phyloP scores from a whole-genome alignment of 1,140 invertebrate species.

The Drosophila ohnishii region DNA sequence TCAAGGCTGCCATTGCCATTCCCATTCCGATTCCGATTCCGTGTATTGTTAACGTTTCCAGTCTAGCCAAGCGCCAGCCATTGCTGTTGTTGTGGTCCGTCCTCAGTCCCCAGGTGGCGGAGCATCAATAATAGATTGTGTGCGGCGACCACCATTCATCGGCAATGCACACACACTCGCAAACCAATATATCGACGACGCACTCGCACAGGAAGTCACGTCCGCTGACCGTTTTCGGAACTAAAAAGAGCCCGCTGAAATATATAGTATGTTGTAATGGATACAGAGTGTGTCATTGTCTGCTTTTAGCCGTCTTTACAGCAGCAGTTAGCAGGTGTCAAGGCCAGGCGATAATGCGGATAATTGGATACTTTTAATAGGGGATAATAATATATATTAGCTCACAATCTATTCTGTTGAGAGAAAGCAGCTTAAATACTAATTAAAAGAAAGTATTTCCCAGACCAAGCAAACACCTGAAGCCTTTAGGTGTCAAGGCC shows the following conservation, averaged over 20 bases:
- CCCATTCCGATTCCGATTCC: conserved; percentile 9
- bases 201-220: conserved; percentile 72
- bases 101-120: conserved; percentile 49
- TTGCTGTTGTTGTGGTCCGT: conserved; percentile 19
- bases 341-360: conserved; percentile 37
- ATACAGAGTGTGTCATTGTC: conserved; percentile 18
- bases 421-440: conserved; percentile 5
- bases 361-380: conserved; percentile 9
- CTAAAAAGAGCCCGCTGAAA: conserved; percentile 63
- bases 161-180: conserved; percentile 10
- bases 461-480: background rate
- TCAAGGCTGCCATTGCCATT: conserved; percentile 48
- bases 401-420: background rate
- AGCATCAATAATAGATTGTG: conserved; percentile 60
- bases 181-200: conserved; percentile 48
- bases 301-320: conserved; percentile 15
- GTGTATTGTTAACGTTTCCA: conserved; percentile 52
- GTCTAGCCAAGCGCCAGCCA: conserved; percentile 66
- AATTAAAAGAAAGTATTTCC: conserved; percentile 8
- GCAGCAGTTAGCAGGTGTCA: conserved; percentile 50
- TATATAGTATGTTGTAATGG: conserved; percentile 36
- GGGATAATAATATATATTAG: conserved; percentile 3
- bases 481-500: conserved; percentile 9
- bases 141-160: background rate
- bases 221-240: conserved; percentile 59